Evolutionary conservation across 2,113 vertebrate genomes (phyloP).

Genomic region (Opisthocomus hoazin): DNA sequence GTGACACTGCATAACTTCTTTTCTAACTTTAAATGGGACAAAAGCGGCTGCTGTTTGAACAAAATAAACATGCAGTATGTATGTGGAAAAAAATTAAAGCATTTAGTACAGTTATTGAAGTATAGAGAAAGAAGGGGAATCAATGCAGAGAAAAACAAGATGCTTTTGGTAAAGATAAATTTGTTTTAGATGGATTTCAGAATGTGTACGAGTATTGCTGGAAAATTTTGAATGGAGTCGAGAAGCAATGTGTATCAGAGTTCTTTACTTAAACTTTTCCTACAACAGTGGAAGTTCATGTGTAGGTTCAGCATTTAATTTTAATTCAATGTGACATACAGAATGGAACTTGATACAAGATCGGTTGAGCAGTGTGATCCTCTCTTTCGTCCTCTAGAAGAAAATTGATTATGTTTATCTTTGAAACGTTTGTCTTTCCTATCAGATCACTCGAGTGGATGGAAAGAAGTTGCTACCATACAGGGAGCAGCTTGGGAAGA

Average conservation of each 20-base stretch:
- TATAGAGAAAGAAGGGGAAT: not conserved
- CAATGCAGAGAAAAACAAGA: not conserved
- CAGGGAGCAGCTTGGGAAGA: slow-evolving; percentile 88
- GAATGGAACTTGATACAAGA: not conserved
- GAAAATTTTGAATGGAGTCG: not conserved
- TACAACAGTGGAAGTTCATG: not conserved
- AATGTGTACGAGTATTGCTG: not conserved
- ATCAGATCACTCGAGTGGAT: slow-evolving; percentile 93
- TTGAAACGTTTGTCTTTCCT: not conserved
- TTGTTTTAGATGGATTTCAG: not conserved
- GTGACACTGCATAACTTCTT: not conserved
- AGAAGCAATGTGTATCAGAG: not conserved
- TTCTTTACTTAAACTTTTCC: not conserved
- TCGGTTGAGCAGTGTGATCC: not conserved
- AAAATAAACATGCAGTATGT: not conserved
- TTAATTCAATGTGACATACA: not conserved
- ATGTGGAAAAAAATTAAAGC: not conserved
- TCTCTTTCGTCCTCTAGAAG: not conserved
- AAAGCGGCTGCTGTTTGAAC: not conserved
- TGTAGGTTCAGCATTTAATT: not conserved
- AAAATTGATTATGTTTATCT: not conserved
- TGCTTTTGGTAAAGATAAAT: not conserved
- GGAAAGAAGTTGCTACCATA: slow-evolving; percentile 92
- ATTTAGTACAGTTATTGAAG: not conserved
- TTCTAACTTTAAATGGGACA: not conserved